Evolutionary conservation across 2,797 vertebrate genomes (phyloP).

Genomic region (Pogoniulus pusillus): DNA sequence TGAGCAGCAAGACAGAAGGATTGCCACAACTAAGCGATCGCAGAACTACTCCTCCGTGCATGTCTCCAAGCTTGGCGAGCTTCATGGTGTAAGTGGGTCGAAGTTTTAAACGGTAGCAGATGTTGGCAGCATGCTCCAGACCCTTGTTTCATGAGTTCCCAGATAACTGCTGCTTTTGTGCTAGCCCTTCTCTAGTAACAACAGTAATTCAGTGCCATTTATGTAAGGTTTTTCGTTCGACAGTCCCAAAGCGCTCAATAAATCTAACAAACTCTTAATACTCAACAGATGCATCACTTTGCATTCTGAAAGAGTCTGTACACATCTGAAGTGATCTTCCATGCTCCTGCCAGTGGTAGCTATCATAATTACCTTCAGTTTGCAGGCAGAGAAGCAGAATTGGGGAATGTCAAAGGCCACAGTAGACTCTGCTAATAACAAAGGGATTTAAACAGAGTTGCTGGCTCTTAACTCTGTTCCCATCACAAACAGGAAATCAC

Average conservation of each 20-base stretch:
- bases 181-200: slow-evolving; percentile 22
- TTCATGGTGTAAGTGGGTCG: not conserved
- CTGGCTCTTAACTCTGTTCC: not conserved
- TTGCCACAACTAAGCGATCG: not conserved
- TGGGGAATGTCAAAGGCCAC: not conserved
- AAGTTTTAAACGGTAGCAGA: slow-evolving; percentile 47
- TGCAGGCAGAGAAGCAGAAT: not conserved
- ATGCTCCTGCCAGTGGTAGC: not conserved
- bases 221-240: slow-evolving; percentile 12
- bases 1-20: not conserved
- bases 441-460: not conserved
- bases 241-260: slow-evolving; percentile 1
- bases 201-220: slow-evolving; percentile 45
- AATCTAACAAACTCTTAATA: slow-evolving; percentile 37
- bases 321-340: not conserved
- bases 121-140: not conserved
- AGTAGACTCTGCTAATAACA: not conserved
- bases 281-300: not conserved
- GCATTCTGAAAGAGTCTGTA: not conserved
- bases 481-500: not conserved
- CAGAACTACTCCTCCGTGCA: not conserved
- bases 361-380: not conserved
- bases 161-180: slow-evolving; percentile 47
- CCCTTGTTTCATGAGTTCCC: slow-evolving; percentile 30
- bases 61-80: not conserved